These are phyloP conservation scores for Leucoraja ocellata DNA, from an alignment of 2,797 vertebrate genomes.

Conservation along the genomic window DNA sequence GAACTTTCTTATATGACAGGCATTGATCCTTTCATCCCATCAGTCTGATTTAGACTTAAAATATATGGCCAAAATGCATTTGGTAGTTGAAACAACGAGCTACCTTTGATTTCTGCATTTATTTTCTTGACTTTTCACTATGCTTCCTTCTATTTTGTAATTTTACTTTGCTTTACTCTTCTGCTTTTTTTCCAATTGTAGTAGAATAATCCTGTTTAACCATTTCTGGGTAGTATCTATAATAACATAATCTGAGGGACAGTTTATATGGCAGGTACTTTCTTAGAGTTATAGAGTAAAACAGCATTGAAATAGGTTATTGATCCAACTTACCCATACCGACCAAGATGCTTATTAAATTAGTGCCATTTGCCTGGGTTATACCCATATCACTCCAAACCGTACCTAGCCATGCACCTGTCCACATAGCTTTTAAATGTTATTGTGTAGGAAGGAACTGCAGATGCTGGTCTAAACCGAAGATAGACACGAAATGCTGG, in stretches of 20 bases:
- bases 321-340: too few relatives aligned
- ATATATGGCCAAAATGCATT: not conserved
- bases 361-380: too few relatives aligned
- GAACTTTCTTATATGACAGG: not conserved
- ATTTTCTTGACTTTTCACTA: not conserved
- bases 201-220: not conserved
- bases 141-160: not conserved
- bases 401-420: too few relatives aligned
- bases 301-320: too few relatives aligned
- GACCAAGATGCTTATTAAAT: too few relatives aligned
- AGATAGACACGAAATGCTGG: too few relatives aligned
- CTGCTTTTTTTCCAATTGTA: not conserved
- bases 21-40: not conserved
- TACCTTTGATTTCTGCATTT: not conserved
- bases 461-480: too few relatives aligned
- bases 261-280: too few relatives aligned
- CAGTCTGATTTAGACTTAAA: not conserved
- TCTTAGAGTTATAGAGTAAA: too few relatives aligned
- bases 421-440: too few relatives aligned
- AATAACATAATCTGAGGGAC: not conserved
- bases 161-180: not conserved
- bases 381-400: too few relatives aligned
- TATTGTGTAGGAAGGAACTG: too few relatives aligned
- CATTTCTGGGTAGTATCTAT: not conserved
- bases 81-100: not conserved